Percentiles rank a stretch among this genome's conserved stretches.
These are phyloP conservation scores for Xanthia togata DNA, from an alignment of 2,888 invertebrate species.

Conservation along the genomic window DNA sequence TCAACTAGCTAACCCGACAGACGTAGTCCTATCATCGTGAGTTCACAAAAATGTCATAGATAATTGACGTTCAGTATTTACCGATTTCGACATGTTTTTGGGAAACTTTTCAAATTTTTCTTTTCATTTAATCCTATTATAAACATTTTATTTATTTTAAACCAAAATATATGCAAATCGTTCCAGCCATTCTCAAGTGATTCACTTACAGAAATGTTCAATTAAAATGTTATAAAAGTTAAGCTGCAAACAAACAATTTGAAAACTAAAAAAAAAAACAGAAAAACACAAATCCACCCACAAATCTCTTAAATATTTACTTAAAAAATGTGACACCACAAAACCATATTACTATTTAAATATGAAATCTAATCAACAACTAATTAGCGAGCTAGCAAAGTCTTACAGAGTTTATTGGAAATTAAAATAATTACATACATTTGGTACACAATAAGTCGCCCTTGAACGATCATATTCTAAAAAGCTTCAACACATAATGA, in stretches of 20 bases:
- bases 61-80: too few relatives aligned
- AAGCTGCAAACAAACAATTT: background rate
- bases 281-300: background rate
- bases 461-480: conserved; percentile 51
- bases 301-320: background rate
- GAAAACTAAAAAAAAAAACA: background rate
- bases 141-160: too few relatives aligned
- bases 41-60: background rate
- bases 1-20: background rate
- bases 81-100: background rate
- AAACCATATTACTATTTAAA: background rate
- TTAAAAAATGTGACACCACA: background rate
- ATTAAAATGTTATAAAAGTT: background rate
- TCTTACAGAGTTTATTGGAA: conserved; percentile 33
- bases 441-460: conserved; percentile 28
- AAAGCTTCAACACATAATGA: conserved; percentile 41
- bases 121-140: background rate
- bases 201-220: background rate
- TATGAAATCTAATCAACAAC: conserved; percentile 24
- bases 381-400: conserved; percentile 26
- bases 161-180: background rate
- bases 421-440: conserved; percentile 59
- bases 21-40: background rate
- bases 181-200: background rate
- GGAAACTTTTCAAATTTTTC: background rate